Conservation (phyloP, 1,140 invertebrate genomes). For the Calliphora vicina region DNA sequence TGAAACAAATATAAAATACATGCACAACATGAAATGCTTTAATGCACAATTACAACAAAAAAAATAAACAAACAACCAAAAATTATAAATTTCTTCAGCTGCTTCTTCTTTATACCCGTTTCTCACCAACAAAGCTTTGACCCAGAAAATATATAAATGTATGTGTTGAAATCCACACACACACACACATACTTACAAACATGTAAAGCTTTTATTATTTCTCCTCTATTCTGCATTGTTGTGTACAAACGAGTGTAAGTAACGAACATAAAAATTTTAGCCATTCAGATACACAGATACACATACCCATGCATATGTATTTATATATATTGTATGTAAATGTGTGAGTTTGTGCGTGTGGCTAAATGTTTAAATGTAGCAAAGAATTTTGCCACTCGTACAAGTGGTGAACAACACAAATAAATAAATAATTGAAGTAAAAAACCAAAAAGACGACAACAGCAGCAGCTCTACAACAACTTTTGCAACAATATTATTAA, state of each 20-base stretch:
- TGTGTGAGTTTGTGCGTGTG: neutral
- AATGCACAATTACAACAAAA: neutral
- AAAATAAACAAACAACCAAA: neutral
- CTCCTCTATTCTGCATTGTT: slow-evolving; percentile 6
- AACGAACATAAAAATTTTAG: neutral
- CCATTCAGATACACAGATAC: neutral
- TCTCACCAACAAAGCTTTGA: slow-evolving; percentile 14
- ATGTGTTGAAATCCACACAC: neutral
- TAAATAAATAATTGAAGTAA: slow-evolving; percentile 17
- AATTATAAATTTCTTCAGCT: neutral
- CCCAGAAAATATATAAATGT: slow-evolving; percentile 18
- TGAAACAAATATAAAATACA: neutral
- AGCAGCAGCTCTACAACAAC: neutral
- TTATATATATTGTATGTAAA: neutral
- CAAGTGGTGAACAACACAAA: slow-evolving; percentile 26
- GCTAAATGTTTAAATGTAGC: neutral
- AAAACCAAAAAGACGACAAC: neutral
- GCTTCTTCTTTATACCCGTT: neutral
- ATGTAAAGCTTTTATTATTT: slow-evolving; percentile 11
- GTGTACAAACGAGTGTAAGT: neutral
- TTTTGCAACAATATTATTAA: neutral
- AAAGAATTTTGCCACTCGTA: slow-evolving; percentile 3
- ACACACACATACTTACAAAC: neutral
- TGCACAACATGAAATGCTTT: neutral
- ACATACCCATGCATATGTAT: neutral